Evolutionary conservation across 2,888 invertebrate genomes (phyloP), one percentile per base, ranked within the genome.

Genomic region (Hemistola chrysoprasaria): DNA sequence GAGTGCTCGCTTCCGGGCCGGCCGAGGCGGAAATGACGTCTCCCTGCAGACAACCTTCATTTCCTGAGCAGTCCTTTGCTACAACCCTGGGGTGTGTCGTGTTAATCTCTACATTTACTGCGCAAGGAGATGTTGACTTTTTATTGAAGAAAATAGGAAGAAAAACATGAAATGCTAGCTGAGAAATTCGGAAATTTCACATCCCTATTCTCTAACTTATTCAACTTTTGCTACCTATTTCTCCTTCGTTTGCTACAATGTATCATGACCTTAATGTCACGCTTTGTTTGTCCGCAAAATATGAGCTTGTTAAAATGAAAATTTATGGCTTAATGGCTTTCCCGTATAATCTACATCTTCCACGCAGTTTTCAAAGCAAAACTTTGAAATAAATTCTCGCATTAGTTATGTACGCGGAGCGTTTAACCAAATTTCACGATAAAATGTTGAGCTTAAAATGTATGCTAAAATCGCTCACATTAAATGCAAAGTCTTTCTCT

Each of bases 21-120:
- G 57, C 60, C 71, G 54, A 56, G 50, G 33, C 60, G 83, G 83
- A 84, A 83, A 82, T 83, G 79, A 70, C 66, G 58, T 55, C 75
- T 60, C 69, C 72, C 78, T 69, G 64, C 71, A 78, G 79, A 82
- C 82, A 80, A 77, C 79, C 78, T 78, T 82, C 79, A 85, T 85
- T 84, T 84, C 84, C 84, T 67, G 65, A 42, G 59, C 59, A 67
- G 67, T 71, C 74, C 76, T 77, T 78, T 77, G 70, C 65, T 56
- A 40, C 53, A 47, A 52, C 59, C 48, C 51, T 53, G 47, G 52
- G 50, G 50, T 29, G 21, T 41, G 40, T 45, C 37, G 40, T 20
- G 45, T 44, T 54, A 54, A 51, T 54, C 47, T 51, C 43, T 33
- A 34, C 46, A 37, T 50, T 47, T 29, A 26, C 40, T 47, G 40